Conservation (phyloP, 2,113 vertebrate genomes). For the Notarius lentiginosus region DNA sequence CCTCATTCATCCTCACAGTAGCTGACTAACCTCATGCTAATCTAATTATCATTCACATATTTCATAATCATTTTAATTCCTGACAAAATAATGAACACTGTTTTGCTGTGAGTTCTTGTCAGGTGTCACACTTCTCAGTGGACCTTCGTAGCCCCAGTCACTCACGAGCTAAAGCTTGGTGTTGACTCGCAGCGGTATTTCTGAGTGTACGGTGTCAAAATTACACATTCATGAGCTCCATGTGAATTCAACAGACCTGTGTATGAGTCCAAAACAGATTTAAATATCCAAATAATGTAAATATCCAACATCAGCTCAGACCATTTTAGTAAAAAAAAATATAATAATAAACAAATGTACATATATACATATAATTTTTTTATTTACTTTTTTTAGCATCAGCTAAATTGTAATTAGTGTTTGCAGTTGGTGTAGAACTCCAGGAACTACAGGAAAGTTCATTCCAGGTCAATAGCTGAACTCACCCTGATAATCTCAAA, state of each 20-base stretch:
- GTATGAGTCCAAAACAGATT: not conserved
- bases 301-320: too few species aligned
- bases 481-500: not conserved
- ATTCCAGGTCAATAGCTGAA: not conserved
- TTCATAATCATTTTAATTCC: not conserved
- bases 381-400: not conserved
- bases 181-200: not conserved
- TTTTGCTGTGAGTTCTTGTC: not conserved
- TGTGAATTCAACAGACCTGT: too few species aligned
- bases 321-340: too few species aligned
- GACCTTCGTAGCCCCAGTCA: not conserved
- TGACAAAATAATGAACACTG: too few species aligned
- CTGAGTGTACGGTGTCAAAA: too few species aligned
- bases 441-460: not conserved
- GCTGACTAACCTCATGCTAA: not conserved
- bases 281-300: too few species aligned
- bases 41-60: not conserved
- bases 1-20: too few species aligned
- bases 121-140: not conserved
- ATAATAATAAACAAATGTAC: too few species aligned
- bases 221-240: not conserved
- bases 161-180: not conserved
- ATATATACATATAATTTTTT: not conserved
- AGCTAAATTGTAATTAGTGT: not conserved
- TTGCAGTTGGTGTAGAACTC: not conserved